These are phyloP conservation scores for Acipenser oxyrinchus DNA, from an alignment of 2,797 vertebrate species.

Conservation along the genomic window DNA sequence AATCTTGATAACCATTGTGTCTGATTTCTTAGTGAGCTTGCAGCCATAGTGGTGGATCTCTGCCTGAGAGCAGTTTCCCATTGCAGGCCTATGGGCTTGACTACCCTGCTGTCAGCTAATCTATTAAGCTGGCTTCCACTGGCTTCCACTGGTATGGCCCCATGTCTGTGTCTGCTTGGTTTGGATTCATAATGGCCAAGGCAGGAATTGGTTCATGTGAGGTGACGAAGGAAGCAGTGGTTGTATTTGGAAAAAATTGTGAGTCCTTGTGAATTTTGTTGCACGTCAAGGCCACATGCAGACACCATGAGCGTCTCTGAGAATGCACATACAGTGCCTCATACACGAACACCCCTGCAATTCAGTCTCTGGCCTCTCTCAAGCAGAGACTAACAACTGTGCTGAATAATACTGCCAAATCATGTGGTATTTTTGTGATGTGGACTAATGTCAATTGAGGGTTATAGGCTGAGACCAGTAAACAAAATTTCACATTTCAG, in stretches of 20 bases:
- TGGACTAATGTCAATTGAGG: no score
- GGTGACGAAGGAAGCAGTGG: conserved; percentile 17
- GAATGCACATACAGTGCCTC: no score
- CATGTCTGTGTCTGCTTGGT: conserved; percentile 19
- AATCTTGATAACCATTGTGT: conserved; percentile 34
- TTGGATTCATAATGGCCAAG: conserved; percentile 34
- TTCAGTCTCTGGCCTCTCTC: no score
- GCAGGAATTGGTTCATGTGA: conserved; percentile 27
- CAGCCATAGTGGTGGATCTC: conserved; percentile 57
- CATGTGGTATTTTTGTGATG: no score
- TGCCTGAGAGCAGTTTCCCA: conserved; percentile 73
- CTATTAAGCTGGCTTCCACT: conserved; percentile 58
- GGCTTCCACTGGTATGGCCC: conserved; percentile 46
- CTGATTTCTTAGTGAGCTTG: conserved; percentile 51
- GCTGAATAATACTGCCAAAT: no score
- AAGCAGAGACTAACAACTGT: no score
- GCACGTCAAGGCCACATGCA: background rate
- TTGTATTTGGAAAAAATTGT: background rate
- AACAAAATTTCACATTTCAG: no score
- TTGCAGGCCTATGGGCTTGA: conserved; percentile 46
- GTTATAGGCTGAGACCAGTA: no score
- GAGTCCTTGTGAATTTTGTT: background rate
- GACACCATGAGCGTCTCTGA: background rate
- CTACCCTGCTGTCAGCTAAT: conserved; percentile 58
- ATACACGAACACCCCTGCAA: no score